Base-by-base conservation (phyloP, 2,888 invertebrate species). In the Agonopterix subpropinquella region DNA sequence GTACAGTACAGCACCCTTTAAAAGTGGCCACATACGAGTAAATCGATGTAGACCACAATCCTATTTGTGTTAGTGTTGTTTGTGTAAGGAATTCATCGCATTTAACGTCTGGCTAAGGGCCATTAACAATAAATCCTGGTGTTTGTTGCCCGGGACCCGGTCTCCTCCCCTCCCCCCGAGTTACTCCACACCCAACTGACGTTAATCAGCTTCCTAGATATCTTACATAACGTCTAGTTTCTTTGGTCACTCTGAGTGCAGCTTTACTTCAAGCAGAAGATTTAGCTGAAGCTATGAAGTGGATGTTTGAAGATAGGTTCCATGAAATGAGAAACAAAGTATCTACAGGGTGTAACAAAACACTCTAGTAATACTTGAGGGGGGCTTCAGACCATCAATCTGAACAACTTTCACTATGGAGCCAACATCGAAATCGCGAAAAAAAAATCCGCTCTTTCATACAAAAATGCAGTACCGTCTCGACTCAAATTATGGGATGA, bases 101-200 rank as follows among this genome's bases (percentile, higher is more conserved):
- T 73, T 77, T 73, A 75, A 70, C 71, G 77, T 79, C 76, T 72
- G 67, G 67, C 70, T 70, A 63, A 67, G 71, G 73, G 67, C 76
- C 70, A 79, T 80, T 84, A 81, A 78, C 81, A 71, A 83, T 84
- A 84, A 86, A 86, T 85, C 77, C 67, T 64, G 67, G 65, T 77
- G 80, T 81, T 84, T 78, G 77, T 69, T 67, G 68, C 70, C 62
- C 67, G 4, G 56, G 56, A 57, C 55, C 44, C 45, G 44, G 28
- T 28, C 47, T 47, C 52, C 50, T 61, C 61, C 61, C 52, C 50
- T 61, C 61, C 61, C 59, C 55, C 56, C 63, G 59, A 61, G 67
- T 65, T 70, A 59, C 65, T 28, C 28, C 68, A 56, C 61, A 61
- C 68, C 66, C 65, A 64, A 55, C 73, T 74, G 73, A 80, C 78